phyloP scores from a whole-genome alignment of 2,113 vertebrate species.

The Pongo pygmaeus region DNA sequence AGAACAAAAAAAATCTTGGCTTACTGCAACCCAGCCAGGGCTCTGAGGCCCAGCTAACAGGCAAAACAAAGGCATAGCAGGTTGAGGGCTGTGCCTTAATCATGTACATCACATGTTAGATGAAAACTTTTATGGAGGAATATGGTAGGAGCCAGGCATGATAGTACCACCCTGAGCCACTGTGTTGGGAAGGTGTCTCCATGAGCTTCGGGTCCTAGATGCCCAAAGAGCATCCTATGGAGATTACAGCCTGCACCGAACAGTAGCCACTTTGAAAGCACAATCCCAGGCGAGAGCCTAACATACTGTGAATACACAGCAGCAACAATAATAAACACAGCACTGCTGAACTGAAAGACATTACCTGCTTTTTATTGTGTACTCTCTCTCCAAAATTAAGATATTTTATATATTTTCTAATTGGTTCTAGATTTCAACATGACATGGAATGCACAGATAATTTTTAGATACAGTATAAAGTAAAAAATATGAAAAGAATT shows the following conservation, averaged over 20 bases:
- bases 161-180: background rate
- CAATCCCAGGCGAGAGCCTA: background rate
- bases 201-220: background rate
- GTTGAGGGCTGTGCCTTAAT: background rate
- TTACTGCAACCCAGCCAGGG: background rate
- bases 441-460: background rate
- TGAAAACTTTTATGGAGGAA: background rate
- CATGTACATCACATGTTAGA: background rate
- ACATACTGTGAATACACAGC: background rate
- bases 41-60: background rate
- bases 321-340: background rate
- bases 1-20: background rate
- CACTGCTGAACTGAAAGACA: background rate
- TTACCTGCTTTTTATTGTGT: background rate
- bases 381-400: background rate
- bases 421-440: conserved; percentile 20
- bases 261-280: background rate
- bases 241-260: background rate
- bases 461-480: background rate
- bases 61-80: background rate
- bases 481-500: background rate
- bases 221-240: background rate
- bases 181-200: background rate
- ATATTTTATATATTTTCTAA: background rate
- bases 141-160: background rate